These are phyloP conservation scores for Typhlichthys subterraneus DNA, from an alignment of 2,797 vertebrate species.

Conservation along the genomic window DNA sequence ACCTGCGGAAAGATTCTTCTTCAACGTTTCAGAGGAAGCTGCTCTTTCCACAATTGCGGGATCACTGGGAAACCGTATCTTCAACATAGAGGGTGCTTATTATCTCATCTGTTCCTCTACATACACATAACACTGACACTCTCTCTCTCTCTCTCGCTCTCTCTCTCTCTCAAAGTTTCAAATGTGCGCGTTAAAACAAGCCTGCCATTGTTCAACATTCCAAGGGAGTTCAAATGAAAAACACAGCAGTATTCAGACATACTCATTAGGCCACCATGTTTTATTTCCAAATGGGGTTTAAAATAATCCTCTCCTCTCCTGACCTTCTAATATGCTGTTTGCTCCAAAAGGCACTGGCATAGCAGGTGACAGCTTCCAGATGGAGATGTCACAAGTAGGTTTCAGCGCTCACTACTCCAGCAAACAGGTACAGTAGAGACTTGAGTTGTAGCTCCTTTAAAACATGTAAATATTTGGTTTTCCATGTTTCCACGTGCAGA, in stretches of 20 bases:
- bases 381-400: slow-evolving; percentile 95
- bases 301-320: background rate
- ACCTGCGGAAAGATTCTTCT: slow-evolving; percentile 87
- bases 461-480: background rate
- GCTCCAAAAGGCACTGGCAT: slow-evolving; percentile 65
- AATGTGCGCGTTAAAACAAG: slow-evolving; percentile 1
- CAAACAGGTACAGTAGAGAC: slow-evolving; percentile 43
- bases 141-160: background rate
- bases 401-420: slow-evolving; percentile 87
- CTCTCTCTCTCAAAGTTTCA: slow-evolving; percentile 1
- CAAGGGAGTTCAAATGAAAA: background rate
- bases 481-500: background rate
- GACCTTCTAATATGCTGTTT: background rate
- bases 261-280: background rate
- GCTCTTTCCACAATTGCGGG: slow-evolving; percentile 89
- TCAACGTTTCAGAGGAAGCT: slow-evolving; percentile 89
- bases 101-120: background rate
- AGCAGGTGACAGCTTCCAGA: slow-evolving; percentile 76
- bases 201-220: slow-evolving; percentile 2
- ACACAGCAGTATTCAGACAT: background rate
- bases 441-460: background rate
- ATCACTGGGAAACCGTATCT: slow-evolving; percentile 90
- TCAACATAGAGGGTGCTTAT: slow-evolving; percentile 89
- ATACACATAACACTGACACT: background rate
- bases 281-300: background rate